phyloP scores from a whole-genome alignment of 2,113 vertebrate genomes.

The Lepus americanus region DNA sequence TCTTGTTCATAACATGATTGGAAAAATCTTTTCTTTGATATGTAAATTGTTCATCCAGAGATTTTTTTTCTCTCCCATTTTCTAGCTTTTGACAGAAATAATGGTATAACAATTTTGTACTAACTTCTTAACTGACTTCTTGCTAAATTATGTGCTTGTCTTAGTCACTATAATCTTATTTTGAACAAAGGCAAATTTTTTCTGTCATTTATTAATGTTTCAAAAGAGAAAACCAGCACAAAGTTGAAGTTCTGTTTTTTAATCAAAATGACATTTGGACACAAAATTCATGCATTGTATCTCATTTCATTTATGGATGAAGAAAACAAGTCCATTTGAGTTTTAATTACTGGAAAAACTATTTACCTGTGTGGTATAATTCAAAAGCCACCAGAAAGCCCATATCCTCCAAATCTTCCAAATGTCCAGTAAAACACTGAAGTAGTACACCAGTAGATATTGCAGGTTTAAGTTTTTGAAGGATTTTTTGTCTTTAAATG shows the following conservation, averaged over 20 bases:
- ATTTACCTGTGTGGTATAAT: neutral
- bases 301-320: neutral
- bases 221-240: neutral
- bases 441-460: neutral
- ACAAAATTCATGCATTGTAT: neutral
- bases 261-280: constrained; percentile 43
- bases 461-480: neutral
- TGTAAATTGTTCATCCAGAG: constrained; percentile 71
- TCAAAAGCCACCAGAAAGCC: neutral
- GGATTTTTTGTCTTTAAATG: neutral
- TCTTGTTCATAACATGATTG: constrained; percentile 66
- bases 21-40: constrained; percentile 67
- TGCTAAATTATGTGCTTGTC: constrained; percentile 75
- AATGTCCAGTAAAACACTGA: constrained; percentile 8
- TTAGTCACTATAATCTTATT: constrained; percentile 64
- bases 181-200: constrained; percentile 60
- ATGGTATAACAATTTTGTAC: constrained; percentile 72
- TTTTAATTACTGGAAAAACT: neutral
- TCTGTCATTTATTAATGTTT: constrained; percentile 72
- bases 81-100: constrained; percentile 60
- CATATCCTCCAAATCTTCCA: neutral
- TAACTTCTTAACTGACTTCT: constrained; percentile 82
- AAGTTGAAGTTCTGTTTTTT: constrained; percentile 41
- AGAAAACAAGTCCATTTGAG: neutral
- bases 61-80: neutral